Conservation (phyloP, 2,888 invertebrate species). For the Coremacera marginata region DNA sequence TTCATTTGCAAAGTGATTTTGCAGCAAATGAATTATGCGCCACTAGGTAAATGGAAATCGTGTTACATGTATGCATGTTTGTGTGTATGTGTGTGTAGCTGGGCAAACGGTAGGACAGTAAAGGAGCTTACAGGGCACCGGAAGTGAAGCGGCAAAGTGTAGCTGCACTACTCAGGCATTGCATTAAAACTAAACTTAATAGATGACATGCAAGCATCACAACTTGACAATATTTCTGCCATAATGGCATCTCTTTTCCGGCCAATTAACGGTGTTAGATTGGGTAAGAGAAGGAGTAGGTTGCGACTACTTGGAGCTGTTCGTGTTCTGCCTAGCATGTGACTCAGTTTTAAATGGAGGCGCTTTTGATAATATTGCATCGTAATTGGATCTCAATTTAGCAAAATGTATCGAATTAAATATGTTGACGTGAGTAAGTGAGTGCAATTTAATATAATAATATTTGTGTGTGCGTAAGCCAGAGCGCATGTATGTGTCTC, state of each 20-base stretch:
- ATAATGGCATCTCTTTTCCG: constrained; percentile 17
- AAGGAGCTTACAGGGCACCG: neutral
- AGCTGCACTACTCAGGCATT: neutral
- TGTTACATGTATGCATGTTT: neutral
- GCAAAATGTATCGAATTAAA: neutral
- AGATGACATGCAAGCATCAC: neutral
- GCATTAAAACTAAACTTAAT: constrained; percentile 2
- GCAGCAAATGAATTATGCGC: constrained; percentile 22
- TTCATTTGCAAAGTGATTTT: constrained; percentile 29
- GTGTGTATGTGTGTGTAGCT: neutral
- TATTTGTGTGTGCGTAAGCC: neutral
- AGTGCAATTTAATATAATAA: neutral
- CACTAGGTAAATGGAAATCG: constrained; percentile 26
- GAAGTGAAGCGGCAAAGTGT: constrained; percentile 11
- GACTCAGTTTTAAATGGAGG: too few species aligned
- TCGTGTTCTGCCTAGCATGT: too few species aligned
- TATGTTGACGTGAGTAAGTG: neutral
- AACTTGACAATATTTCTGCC: constrained; percentile 27
- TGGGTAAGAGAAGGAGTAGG: neutral
- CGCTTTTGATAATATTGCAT: neutral
- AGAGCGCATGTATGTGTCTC: neutral
- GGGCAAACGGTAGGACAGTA: neutral
- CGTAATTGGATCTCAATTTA: constrained; percentile 13
- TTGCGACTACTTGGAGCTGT: neutral
- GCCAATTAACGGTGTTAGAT: constrained; percentile 23